Evolutionary conservation across 2,797 vertebrate genomes (phyloP).

Genomic region (Chelon labrosus): DNA sequence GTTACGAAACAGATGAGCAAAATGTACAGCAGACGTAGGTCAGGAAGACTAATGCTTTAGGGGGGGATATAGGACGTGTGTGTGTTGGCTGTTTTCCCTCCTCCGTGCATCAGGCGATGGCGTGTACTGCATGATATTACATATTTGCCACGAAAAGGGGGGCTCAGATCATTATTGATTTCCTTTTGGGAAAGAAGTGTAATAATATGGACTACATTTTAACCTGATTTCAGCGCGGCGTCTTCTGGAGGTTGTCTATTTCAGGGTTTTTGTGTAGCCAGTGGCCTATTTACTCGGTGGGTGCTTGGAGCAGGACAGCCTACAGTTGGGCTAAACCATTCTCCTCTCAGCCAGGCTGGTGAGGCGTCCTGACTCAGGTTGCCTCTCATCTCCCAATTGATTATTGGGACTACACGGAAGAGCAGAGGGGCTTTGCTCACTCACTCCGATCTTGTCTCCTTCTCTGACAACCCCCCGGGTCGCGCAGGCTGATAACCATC

Average conservation of each 20-base stretch:
- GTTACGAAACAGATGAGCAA: slow-evolving; percentile 77
- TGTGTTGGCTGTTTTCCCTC: slow-evolving; percentile 46
- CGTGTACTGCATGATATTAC: slow-evolving; percentile 65
- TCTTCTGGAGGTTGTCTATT: slow-evolving; percentile 38
- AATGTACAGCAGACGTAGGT: slow-evolving; percentile 62
- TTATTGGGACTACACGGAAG: slow-evolving; percentile 60
- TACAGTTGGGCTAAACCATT: slow-evolving; percentile 65
- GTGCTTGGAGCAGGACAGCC: slow-evolving; percentile 56
- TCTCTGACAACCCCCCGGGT: slow-evolving; percentile 20
- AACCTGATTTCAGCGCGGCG: slow-evolving; percentile 37
- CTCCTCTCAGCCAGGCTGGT: slow-evolving; percentile 45
- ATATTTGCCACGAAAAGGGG: slow-evolving; percentile 39
- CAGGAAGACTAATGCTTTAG: slow-evolving; percentile 37
- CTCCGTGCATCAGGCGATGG: slow-evolving; percentile 63
- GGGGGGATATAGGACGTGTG: slow-evolving; percentile 46
- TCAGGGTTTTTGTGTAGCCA: slow-evolving; percentile 32
- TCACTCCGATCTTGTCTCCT: slow-evolving; percentile 61
- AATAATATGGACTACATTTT: slow-evolving; percentile 34
- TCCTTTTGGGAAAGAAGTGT: slow-evolving; percentile 26
- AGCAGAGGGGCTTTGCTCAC: slow-evolving; percentile 56
- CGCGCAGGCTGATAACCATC: slow-evolving; percentile 56
- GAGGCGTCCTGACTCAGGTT: slow-evolving; percentile 60
- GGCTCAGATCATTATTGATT: slow-evolving; percentile 34
- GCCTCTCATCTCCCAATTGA: slow-evolving; percentile 64
- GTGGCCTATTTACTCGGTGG: slow-evolving; percentile 66